phyloP scores from a whole-genome alignment of 2,888 invertebrate genomes.

The Gastracanthus pulcherrimus region DNA sequence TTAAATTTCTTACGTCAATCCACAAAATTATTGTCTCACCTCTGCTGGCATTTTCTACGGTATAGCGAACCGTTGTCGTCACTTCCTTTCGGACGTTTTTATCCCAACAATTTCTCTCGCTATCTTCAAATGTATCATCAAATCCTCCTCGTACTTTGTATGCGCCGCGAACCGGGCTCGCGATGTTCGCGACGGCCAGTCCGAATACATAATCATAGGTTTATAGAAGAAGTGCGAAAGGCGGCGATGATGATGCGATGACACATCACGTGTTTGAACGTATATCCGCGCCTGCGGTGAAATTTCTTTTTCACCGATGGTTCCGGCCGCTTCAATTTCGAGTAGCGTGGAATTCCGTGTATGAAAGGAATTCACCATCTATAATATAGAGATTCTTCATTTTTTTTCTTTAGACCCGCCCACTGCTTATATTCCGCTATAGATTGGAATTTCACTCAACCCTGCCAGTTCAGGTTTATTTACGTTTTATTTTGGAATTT shows the following conservation, averaged over 20 bases:
- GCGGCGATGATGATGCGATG: constrained; percentile 3
- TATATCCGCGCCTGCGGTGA: constrained; percentile 8
- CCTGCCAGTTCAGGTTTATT: not conserved
- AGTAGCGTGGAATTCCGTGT: not conserved
- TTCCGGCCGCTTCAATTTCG: not conserved
- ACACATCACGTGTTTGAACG: not conserved
- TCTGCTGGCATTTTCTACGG: not conserved
- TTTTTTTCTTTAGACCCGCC: constrained; percentile 4
- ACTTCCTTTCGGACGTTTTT: not conserved
- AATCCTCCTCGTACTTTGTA: not conserved
- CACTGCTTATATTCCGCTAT: not conserved
- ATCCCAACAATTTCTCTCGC: not conserved
- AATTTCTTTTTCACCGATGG: constrained; percentile 39
- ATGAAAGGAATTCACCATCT: constrained; percentile 20
- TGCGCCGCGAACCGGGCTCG: not conserved
- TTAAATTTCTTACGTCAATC: constrained; percentile 29
- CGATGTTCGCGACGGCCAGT: not conserved
- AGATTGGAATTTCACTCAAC: not conserved
- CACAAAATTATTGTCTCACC: not conserved
- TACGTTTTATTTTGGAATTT: not conserved
- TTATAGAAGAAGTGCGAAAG: not conserved
- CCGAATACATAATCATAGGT: constrained; percentile 32
- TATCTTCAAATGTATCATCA: not conserved
- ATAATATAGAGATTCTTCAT: not conserved
- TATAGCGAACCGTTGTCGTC: not conserved